phyloP scores from a whole-genome alignment of 2,888 invertebrate species.

The Tyria jacobaeae region DNA sequence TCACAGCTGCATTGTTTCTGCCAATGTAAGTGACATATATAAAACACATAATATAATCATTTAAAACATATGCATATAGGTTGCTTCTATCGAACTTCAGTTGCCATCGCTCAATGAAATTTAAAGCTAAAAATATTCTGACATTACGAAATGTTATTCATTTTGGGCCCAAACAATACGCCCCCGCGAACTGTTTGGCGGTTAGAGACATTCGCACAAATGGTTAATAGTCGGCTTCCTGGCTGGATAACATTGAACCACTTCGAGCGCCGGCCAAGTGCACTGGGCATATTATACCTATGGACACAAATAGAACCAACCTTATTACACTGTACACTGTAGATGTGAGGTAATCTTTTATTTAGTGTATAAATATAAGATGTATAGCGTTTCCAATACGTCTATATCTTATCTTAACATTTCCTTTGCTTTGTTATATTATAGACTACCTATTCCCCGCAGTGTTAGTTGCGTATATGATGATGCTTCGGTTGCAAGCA shows the following conservation, averaged over 20 bases:
- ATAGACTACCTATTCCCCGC: background rate
- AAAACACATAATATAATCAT: no score
- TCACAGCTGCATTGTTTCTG: no score
- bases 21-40: no score
- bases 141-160: constrained; percentile 35
- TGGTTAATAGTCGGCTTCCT: constrained; percentile 78
- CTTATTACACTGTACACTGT: constrained; percentile 23
- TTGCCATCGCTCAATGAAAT: constrained; percentile 9
- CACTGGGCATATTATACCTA: constrained; percentile 74
- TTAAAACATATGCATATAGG: background rate
- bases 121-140: constrained; percentile 38
- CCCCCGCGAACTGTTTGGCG: constrained; percentile 34
- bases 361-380: background rate
- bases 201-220: constrained; percentile 73
- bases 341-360: constrained; percentile 8
- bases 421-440: no score
- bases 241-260: constrained; percentile 82
- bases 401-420: no score
- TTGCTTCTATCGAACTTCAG: background rate
- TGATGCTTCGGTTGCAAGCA: no score
- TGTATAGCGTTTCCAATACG: background rate
- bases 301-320: constrained; percentile 73
- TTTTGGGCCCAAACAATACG: constrained; percentile 43
- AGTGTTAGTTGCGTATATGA: no score
- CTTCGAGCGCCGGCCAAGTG: constrained; percentile 81